These are phyloP conservation scores for Dasypolia templi DNA, from an alignment of 2,888 invertebrate species.

Conservation along the genomic window DNA sequence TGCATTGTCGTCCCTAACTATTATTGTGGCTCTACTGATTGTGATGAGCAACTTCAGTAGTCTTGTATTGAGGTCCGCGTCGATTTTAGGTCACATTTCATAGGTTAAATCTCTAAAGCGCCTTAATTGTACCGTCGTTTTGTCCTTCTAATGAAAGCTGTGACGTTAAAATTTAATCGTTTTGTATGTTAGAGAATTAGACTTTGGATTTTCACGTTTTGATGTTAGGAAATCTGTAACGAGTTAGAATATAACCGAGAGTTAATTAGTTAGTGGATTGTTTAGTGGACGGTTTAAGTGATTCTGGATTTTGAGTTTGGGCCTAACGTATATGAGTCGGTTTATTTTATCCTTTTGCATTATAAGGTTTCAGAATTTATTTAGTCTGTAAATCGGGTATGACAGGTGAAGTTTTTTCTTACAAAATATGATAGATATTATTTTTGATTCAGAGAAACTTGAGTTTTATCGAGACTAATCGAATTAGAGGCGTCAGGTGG, in stretches of 20 bases:
- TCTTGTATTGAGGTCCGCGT: conserved; percentile 14
- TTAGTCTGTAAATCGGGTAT: background rate
- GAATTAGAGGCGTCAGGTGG: background rate
- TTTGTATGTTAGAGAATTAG: background rate
- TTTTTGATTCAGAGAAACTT: background rate
- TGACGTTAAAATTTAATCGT: background rate
- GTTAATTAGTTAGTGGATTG: background rate
- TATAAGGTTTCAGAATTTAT: background rate
- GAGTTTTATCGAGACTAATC: background rate
- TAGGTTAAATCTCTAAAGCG: conserved; percentile 14
- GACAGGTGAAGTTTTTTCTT: background rate
- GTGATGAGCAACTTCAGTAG: conserved; percentile 44
- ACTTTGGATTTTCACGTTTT: conserved; percentile 7
- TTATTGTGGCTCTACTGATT: conserved; percentile 38
- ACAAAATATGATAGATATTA: background rate
- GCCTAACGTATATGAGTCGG: too few species aligned
- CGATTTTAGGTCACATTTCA: conserved; percentile 31
- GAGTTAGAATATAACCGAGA: background rate
- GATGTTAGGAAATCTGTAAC: background rate
- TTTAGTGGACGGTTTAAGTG: too few species aligned
- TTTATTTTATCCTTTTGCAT: background rate
- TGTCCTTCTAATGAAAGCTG: background rate
- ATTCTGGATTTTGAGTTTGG: too few species aligned
- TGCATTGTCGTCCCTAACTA: conserved; percentile 54
- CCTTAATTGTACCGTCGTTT: conserved; percentile 17